phyloP scores from a whole-genome alignment of 2,888 invertebrate species.

The Sarcophaga carnaria region DNA sequence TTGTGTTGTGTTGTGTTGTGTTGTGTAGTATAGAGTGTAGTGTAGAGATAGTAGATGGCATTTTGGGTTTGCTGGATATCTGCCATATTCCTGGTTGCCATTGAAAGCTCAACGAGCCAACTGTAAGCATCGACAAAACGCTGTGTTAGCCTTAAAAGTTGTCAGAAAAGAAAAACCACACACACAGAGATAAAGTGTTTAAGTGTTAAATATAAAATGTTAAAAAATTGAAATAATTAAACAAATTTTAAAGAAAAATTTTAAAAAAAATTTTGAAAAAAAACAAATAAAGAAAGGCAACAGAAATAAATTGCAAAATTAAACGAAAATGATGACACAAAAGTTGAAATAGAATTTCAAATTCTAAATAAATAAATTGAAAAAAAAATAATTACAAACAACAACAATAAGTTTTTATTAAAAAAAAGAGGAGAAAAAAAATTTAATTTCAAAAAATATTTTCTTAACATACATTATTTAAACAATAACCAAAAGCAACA shows the following conservation, averaged over 20 bases:
- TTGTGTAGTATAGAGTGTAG: constrained; percentile 46
- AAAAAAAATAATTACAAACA: constrained; percentile 26
- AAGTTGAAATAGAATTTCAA: constrained; percentile 46
- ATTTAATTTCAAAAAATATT: too few relatives aligned
- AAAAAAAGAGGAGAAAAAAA: background rate
- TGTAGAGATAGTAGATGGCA: constrained; percentile 20
- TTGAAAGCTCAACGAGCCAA: constrained; percentile 78
- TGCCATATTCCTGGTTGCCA: constrained; percentile 75
- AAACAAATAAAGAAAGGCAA: background rate
- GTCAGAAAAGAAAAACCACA: background rate
- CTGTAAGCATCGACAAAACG: constrained; percentile 73
- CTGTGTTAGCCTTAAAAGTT: constrained; percentile 1
- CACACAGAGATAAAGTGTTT: constrained; percentile 15
- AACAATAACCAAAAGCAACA: background rate
- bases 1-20: constrained; percentile 12
- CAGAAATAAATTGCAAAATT: constrained; percentile 9
- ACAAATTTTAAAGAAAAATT: constrained; percentile 32
- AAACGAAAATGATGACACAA: constrained; percentile 51
- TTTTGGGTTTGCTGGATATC: constrained; percentile 70
- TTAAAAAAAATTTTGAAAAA: constrained; percentile 9
- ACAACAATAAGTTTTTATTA: background rate
- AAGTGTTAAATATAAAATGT: constrained; percentile 1
- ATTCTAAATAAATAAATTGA: constrained; percentile 15
- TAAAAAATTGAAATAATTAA: constrained; percentile 16
- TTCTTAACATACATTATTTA: background rate